These are phyloP conservation scores for Micropoecilia bifurca DNA, from an alignment of 2,797 vertebrate genomes.

Conservation along the genomic window DNA sequence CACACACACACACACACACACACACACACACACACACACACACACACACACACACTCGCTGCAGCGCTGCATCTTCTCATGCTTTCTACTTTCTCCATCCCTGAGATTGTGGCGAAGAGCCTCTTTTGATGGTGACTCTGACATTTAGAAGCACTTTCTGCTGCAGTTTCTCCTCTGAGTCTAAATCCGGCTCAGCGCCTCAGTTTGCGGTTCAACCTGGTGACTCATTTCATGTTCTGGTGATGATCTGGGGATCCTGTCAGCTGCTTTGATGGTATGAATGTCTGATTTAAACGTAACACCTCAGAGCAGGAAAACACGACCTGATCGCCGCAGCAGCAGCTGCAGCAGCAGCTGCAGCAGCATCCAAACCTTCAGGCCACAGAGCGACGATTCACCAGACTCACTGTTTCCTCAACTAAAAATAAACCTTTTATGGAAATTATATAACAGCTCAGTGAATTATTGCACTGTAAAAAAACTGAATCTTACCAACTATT, in stretches of 20 bases:
- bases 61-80: constrained; percentile 68
- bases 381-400: too few relatives aligned
- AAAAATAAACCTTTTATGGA: too few relatives aligned
- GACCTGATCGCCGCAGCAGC: too few relatives aligned
- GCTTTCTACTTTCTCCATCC: constrained; percentile 75
- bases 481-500: too few relatives aligned
- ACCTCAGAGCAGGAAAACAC: constrained; percentile 31
- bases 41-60: constrained; percentile 29
- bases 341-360: too few relatives aligned
- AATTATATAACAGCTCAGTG: too few relatives aligned
- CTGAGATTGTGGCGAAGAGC: constrained; percentile 69
- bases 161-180: constrained; percentile 48
- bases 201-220: constrained; percentile 67
- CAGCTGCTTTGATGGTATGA: constrained; percentile 66
- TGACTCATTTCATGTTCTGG: constrained; percentile 75
- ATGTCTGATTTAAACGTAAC: constrained; percentile 47
- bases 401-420: too few relatives aligned
- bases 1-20: constrained; percentile 9
- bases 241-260: constrained; percentile 72
- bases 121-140: constrained; percentile 75
- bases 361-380: too few relatives aligned
- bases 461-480: too few relatives aligned
- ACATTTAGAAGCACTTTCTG: constrained; percentile 78
- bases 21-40: constrained; percentile 12
- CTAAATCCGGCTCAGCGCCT: constrained; percentile 65